Conservation (phyloP, 92 coral and sea anemone genomes). For the Zoanthus solanderi region DNA sequence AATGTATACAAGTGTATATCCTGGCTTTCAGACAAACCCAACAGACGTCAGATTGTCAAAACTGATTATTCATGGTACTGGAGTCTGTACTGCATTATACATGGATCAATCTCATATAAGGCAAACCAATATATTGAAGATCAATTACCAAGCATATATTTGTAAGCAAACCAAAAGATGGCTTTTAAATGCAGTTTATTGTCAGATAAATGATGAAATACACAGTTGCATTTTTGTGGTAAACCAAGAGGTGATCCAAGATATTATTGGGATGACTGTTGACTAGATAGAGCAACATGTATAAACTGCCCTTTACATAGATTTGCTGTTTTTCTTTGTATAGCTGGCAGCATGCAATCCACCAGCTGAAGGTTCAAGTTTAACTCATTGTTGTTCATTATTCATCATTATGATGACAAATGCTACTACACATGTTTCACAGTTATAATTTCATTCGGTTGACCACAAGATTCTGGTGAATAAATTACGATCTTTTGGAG, state of each 20-base stretch:
- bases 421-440: slow-evolving; percentile 2
- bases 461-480: too few relatives aligned
- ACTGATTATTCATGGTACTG: too few relatives aligned
- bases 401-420: slow-evolving; percentile 16
- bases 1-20: too few relatives aligned
- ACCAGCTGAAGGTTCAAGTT: slow-evolving; percentile 23
- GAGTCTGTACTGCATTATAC: not conserved
- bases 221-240: slow-evolving; percentile 10
- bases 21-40: too few relatives aligned
- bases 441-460: slow-evolving; percentile 4
- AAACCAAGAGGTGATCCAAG: slow-evolving; percentile 26
- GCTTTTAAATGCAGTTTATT: not conserved
- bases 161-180: slow-evolving; percentile 5
- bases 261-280: slow-evolving; percentile 20
- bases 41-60: too few relatives aligned
- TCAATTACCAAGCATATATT: not conserved
- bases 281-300: slow-evolving; percentile 16
- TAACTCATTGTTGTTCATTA: slow-evolving; percentile 4
- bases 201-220: slow-evolving; percentile 1
- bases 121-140: not conserved
- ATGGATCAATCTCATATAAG: slow-evolving; percentile 2
- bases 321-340: slow-evolving; percentile 13
- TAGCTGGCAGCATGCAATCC: slow-evolving; percentile 25
- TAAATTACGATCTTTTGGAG: too few relatives aligned
- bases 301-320: slow-evolving; percentile 11